phyloP scores from a whole-genome alignment of 1,140 invertebrate genomes.

The Drosophila orosa region DNA sequence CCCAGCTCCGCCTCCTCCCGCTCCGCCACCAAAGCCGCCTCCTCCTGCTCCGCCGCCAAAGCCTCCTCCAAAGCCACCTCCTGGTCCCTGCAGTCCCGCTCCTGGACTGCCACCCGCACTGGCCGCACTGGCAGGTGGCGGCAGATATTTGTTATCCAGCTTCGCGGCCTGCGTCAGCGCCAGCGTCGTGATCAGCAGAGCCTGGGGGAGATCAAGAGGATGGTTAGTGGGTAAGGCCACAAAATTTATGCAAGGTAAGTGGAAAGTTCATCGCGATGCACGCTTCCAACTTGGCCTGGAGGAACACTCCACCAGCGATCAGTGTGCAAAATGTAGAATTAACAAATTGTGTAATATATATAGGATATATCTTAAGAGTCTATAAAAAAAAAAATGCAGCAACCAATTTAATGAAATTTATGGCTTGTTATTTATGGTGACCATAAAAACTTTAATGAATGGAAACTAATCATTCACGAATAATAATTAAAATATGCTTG shows the following conservation, averaged over 20 bases:
- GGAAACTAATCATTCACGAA: not conserved
- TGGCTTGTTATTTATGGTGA: not conserved
- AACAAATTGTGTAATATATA: conserved; percentile 2
- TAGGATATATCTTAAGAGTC: not conserved
- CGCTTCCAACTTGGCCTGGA: conserved; percentile 20
- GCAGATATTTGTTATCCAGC: conserved; percentile 85
- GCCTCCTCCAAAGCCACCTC: conserved; percentile 60
- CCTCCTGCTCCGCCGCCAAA: conserved; percentile 59
- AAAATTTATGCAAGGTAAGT: conserved; percentile 44
- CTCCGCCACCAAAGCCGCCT: conserved; percentile 53
- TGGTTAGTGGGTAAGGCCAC: conserved; percentile 7
- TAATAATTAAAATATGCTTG: not conserved
- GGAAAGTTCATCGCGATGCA: conserved; percentile 64
- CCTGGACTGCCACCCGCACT: conserved; percentile 73
- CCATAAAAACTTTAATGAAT: conserved; percentile 7
- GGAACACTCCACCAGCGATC: not conserved
- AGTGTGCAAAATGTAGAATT: not conserved
- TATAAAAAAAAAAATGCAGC: not conserved
- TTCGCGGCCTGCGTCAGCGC: conserved; percentile 73
- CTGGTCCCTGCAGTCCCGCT: conserved; percentile 74
- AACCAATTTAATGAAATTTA: conserved; percentile 4
- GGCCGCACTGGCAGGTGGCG: conserved; percentile 79
- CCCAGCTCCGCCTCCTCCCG: conserved; percentile 69
- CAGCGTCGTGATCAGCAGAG: conserved; percentile 63
- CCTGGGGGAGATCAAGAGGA: conserved; percentile 56